Conservation (phyloP, 2,797 vertebrate genomes). For the Australoheros facetus region DNA sequence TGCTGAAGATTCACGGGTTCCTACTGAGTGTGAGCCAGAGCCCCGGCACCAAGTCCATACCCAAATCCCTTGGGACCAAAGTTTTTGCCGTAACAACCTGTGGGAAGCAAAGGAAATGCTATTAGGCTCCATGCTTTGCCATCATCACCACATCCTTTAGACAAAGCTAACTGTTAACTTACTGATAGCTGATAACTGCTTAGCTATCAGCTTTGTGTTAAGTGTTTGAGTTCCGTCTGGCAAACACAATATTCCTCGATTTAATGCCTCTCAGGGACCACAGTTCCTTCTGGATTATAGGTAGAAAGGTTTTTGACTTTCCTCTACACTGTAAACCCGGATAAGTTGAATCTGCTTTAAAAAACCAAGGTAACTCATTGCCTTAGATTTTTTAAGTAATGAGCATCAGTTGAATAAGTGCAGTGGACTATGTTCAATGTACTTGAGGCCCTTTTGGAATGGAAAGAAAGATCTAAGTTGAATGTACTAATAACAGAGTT, state of each 20-base stretch:
- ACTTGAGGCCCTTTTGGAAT: no score
- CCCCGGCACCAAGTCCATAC: slow-evolving; percentile 90
- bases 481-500: no score
- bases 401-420: no score
- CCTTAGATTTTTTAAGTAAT: no score
- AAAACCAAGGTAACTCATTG: no score
- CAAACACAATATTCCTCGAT: not conserved
- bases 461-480: no score
- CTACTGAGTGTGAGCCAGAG: slow-evolving; percentile 87
- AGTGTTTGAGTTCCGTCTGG: not conserved
- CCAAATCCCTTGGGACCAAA: slow-evolving; percentile 97
- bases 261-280: not conserved
- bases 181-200: not conserved
- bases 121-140: not conserved
- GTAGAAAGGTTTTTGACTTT: not conserved
- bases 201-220: not conserved
- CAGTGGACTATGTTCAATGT: no score
- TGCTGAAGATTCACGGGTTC: not conserved
- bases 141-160: not conserved
- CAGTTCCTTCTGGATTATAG: not conserved
- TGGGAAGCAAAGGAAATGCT: slow-evolving; percentile 10
- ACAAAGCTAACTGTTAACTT: not conserved
- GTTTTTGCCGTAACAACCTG: slow-evolving; percentile 93
- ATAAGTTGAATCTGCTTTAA: no score
- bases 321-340: not conserved